Percentiles rank a stretch among this genome's conserved stretches.
phyloP scores from a whole-genome alignment of 1,140 invertebrate genomes.

The Hypsibius dujardini region DNA sequence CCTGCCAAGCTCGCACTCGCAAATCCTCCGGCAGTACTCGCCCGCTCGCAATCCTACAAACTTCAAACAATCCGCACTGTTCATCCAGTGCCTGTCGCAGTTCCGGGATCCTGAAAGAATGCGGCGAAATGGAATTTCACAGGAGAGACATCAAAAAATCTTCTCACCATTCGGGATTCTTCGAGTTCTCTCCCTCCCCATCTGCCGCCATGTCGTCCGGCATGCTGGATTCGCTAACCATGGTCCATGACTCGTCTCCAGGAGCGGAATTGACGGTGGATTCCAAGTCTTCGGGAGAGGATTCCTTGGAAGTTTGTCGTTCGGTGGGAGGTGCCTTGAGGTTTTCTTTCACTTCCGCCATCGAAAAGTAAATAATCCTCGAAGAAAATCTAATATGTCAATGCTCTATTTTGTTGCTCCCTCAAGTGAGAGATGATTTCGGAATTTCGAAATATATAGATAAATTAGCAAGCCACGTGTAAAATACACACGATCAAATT shows the following conservation, averaged over 20 bases:
- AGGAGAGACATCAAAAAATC: conserved; percentile 25
- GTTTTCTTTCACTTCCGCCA: too few relatives aligned
- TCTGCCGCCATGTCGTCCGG: neutral
- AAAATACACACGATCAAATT: too few relatives aligned
- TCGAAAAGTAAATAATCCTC: too few relatives aligned
- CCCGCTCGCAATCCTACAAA: conserved; percentile 22
- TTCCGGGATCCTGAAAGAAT: neutral
- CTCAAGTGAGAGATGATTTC: too few relatives aligned
- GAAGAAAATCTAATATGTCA: too few relatives aligned
- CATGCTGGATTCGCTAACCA: neutral
- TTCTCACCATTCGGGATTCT: neutral
- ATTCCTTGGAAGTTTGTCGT: neutral
- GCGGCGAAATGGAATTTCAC: neutral
- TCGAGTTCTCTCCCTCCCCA: neutral
- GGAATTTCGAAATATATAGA: too few relatives aligned
- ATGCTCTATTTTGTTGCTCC: too few relatives aligned
- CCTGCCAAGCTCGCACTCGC: conserved; percentile 47
- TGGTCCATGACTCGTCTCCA: neutral
- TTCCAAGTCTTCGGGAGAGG: neutral
- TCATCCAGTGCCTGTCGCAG: neutral
- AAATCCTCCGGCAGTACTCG: conserved; percentile 33
- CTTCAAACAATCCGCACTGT: conserved; percentile 9
- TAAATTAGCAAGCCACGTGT: too few relatives aligned
- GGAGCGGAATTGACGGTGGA: neutral
- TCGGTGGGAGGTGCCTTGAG: too few relatives aligned